phyloP scores from a whole-genome alignment of 1,140 invertebrate species.

The Musca domestica region DNA sequence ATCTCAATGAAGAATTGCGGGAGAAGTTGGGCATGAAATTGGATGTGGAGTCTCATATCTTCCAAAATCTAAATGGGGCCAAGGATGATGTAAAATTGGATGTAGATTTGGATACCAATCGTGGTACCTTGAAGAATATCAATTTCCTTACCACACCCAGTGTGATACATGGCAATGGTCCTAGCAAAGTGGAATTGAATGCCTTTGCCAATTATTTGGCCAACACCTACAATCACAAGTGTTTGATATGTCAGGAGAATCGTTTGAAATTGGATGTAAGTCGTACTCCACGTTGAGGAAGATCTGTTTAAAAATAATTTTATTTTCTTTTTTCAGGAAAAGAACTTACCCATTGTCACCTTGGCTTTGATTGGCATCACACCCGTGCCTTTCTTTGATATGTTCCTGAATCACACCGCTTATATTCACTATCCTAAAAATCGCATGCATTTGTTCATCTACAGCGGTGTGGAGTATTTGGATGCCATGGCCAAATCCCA shows the following conservation, averaged over 20 bases:
- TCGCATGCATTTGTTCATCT: slow-evolving; percentile 81
- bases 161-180: slow-evolving; percentile 95
- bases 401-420: slow-evolving; percentile 76
- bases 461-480: slow-evolving; percentile 79
- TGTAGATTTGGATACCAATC: slow-evolving; percentile 70
- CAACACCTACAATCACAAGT: slow-evolving; percentile 72
- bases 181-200: slow-evolving; percentile 78
- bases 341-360: slow-evolving; percentile 67
- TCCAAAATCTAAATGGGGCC: slow-evolving; percentile 93
- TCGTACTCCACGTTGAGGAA: slow-evolving; percentile 1
- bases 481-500: slow-evolving; percentile 66
- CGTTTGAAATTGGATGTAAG: slow-evolving; percentile 47
- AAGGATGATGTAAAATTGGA: slow-evolving; percentile 64
- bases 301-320: no score
- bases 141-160: slow-evolving; percentile 78
- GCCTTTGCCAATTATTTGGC: slow-evolving; percentile 89
- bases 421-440: slow-evolving; percentile 82
- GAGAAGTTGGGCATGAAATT: slow-evolving; percentile 76
- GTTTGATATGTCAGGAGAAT: slow-evolving; percentile 71
- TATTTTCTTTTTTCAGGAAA: slow-evolving; percentile 47
- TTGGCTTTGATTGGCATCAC: slow-evolving; percentile 82
- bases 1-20: slow-evolving; percentile 70
- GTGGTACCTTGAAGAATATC: slow-evolving; percentile 71
- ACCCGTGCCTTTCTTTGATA: slow-evolving; percentile 88
- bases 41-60: slow-evolving; percentile 86